Evolutionary conservation across 2,797 vertebrate genomes (phyloP).

Genomic region (Steatocranus sp.): DNA sequence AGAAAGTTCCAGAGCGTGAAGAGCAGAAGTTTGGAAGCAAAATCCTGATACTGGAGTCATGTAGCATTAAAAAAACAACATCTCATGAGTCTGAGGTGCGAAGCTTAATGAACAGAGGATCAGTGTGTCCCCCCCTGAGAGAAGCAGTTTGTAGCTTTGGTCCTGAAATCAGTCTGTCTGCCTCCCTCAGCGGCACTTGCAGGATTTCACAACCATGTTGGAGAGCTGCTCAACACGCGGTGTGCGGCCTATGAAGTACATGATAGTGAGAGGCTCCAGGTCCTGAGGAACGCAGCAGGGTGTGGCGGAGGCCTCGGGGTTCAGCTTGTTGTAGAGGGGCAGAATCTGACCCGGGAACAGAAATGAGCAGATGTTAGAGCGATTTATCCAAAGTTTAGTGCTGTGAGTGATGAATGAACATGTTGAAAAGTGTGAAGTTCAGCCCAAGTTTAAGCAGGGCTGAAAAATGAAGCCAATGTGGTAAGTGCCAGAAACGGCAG

Average conservation of each 20-base stretch:
- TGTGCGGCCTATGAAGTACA: slow-evolving; percentile 79
- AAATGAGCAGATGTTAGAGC: neutral
- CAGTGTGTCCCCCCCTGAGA: slow-evolving; percentile 26
- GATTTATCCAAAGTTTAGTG: neutral
- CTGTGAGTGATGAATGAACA: neutral
- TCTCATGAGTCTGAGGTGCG: slow-evolving; percentile 13
- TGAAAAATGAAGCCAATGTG: neutral
- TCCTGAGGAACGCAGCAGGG: slow-evolving; percentile 84
- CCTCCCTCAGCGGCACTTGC: slow-evolving; percentile 77
- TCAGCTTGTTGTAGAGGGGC: slow-evolving; percentile 83
- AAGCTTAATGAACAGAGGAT: slow-evolving; percentile 32
- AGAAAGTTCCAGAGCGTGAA: slow-evolving; percentile 34
- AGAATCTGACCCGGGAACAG: slow-evolving; percentile 67
- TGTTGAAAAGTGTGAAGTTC: neutral
- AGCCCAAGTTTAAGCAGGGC: neutral
- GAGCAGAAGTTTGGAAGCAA: slow-evolving; percentile 1
- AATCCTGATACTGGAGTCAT: slow-evolving; percentile 26
- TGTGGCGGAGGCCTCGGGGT: slow-evolving; percentile 79
- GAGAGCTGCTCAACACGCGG: slow-evolving; percentile 82
- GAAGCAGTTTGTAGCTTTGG: slow-evolving; percentile 8
- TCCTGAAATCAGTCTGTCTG: neutral
- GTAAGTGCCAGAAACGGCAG: neutral
- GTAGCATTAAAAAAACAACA: slow-evolving; percentile 28
- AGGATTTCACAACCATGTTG: slow-evolving; percentile 83
- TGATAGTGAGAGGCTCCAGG: slow-evolving; percentile 82